Evolutionary conservation across 1,140 invertebrate species (phyloP).

Genomic region (Penaeus vannamei): DNA sequence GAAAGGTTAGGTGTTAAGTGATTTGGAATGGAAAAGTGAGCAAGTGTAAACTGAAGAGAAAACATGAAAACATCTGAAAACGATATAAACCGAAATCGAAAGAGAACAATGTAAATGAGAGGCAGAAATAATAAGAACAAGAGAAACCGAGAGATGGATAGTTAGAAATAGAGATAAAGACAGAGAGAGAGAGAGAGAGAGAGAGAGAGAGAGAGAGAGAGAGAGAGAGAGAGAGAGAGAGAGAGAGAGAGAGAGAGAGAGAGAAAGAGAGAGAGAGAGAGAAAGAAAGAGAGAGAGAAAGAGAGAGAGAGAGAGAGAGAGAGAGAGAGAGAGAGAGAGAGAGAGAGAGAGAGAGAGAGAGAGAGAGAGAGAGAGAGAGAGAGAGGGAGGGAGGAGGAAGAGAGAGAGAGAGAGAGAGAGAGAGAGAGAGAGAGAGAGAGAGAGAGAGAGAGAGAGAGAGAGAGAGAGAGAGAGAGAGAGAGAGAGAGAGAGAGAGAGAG

Average conservation of each 20-base stretch:
- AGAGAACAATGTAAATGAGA: constrained; percentile 18
- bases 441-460: constrained; percentile 42
- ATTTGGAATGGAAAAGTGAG: neutral
- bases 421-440: constrained; percentile 40
- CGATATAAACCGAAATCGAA: neutral
- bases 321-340: neutral
- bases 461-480: constrained; percentile 47
- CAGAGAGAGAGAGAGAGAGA: constrained; percentile 14
- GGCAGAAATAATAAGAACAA: constrained; percentile 25
- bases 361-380: neutral
- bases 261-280: constrained; percentile 13
- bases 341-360: neutral
- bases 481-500: neutral
- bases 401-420: constrained; percentile 34
- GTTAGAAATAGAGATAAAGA: constrained; percentile 32
- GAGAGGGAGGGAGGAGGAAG: neutral
- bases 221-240: constrained; percentile 8
- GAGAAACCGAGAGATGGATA: constrained; percentile 33
- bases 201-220: neutral
- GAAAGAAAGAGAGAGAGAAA: constrained; percentile 5
- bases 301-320: constrained; percentile 21
- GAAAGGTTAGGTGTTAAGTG: neutral
- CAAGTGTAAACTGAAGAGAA: neutral
- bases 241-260: neutral
- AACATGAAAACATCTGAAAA: neutral